These are phyloP conservation scores for Eurytoma californica DNA, from an alignment of 2,888 invertebrate genomes.

Conservation along the genomic window DNA sequence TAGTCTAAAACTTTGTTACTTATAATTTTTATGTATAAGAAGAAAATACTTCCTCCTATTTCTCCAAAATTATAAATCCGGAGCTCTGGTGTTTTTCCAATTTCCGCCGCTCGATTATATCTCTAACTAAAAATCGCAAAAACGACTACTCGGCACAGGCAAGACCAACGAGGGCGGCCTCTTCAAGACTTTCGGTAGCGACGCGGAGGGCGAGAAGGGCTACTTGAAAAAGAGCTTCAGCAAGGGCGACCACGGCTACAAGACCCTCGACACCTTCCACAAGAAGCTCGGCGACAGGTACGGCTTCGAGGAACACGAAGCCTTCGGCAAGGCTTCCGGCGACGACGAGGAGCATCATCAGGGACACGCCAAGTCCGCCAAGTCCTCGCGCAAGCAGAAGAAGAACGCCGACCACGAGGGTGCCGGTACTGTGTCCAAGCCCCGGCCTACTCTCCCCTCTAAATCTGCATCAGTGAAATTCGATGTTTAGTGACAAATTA, in stretches of 20 bases:
- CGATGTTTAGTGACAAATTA: no score
- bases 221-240: constrained; percentile 81
- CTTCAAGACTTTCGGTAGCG: constrained; percentile 80
- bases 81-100: not conserved
- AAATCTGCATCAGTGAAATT: not conserved
- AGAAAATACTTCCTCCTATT: no score
- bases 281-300: constrained; percentile 85
- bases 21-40: no score
- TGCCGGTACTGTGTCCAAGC: constrained; percentile 70
- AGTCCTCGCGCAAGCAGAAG: constrained; percentile 68
- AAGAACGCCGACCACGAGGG: constrained; percentile 73
- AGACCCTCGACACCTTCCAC: constrained; percentile 84
- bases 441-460: not conserved
- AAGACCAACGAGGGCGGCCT: constrained; percentile 76
- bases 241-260: constrained; percentile 84
- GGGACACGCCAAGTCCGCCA: constrained; percentile 23
- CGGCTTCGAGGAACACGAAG: constrained; percentile 82
- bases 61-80: not conserved
- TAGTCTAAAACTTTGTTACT: no score
- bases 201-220: constrained; percentile 79
- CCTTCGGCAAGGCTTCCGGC: constrained; percentile 77
- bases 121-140: not conserved
- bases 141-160: constrained; percentile 64
- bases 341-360: constrained; percentile 61
- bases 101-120: not conserved